A percentile compares a stretch with the other conserved stretches of the same genome.
Conservation (phyloP, 2,113 vertebrate species). For the Hypanus sabinus region DNA sequence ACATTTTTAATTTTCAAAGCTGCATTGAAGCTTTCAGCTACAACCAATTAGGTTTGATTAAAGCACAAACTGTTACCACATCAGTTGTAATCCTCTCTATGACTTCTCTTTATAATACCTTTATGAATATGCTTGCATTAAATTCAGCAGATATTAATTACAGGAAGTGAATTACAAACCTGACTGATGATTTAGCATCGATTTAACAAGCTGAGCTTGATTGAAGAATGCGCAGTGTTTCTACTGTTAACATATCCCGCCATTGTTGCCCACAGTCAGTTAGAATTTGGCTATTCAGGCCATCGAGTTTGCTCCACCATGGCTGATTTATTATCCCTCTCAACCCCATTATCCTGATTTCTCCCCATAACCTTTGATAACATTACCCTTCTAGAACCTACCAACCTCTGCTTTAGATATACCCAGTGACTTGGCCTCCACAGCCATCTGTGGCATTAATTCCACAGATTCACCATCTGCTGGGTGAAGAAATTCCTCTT, state of each 20-base stretch:
- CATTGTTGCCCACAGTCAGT: no score
- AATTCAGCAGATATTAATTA: conserved; percentile 21
- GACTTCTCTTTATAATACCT: background rate
- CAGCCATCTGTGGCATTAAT: no score
- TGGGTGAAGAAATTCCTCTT: no score
- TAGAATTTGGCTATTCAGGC: no score
- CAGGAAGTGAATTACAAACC: background rate
- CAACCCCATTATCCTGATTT: no score
- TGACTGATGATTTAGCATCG: background rate
- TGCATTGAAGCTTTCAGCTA: background rate
- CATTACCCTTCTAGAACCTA: no score
- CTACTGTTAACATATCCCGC: background rate
- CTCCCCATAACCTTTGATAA: no score
- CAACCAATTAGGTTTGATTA: background rate
- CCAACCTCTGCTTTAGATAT: no score
- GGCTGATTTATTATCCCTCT: no score
- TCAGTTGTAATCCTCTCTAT: background rate
- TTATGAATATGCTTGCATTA: background rate
- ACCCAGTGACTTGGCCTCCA: no score
- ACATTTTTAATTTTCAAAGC: background rate
- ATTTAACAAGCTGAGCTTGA: background rate
- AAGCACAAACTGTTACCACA: background rate
- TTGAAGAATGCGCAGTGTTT: background rate
- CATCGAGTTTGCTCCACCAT: no score
- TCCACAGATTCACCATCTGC: no score